Evolutionary conservation across 92 coral and sea anemone genomes (phyloP), one percentile per base, ranked within the genome.

Genomic region (Parazoanthus swiftii): DNA sequence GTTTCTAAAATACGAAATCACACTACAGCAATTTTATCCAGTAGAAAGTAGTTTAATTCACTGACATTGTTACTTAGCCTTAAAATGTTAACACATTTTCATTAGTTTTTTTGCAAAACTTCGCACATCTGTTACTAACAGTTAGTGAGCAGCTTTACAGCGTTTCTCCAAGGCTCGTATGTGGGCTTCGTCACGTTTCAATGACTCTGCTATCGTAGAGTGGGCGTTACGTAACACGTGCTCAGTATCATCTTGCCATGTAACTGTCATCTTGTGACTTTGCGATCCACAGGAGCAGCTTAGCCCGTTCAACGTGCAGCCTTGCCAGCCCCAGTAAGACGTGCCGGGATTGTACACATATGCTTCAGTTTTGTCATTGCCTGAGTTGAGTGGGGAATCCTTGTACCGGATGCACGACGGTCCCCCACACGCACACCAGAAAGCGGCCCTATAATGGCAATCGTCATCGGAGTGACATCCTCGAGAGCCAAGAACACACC

Each of bases 381-480:
- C 89, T 3, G 76, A 56, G 25, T 78, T 87, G 77, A 48, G 89
- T 66, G 48, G 21, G 10, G n/a, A 6, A 3, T 78, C 85, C n/a
- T 65, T 87, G 89, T 87, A 78, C 14, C 85, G 89, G 39, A 87
- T 20, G 65, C 89, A 86, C 15, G 89, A 74, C 63, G 74, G 70
- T 6, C 89, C 89, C 0, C 67, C 50, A 26, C 89, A 86, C 7
- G 89, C 63, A 54, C 89, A 86, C 81, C 81, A 72, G 73, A 86
- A 73, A 18, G 71, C 81, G 46, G 3, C 3, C 65, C 65, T 56
- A 4, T 56, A 56, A 56, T 86, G 90, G 38, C 92, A 89, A 81
- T 90, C 92, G 16, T 81, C 63, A n/a, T 90, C 72, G 5, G 16
- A 54, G 29, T 76, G 85, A 66, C 92, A 90, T 11, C 92, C 92